Evolutionary conservation across 2,797 vertebrate genomes (phyloP).

Genomic region (Falco concolor): DNA sequence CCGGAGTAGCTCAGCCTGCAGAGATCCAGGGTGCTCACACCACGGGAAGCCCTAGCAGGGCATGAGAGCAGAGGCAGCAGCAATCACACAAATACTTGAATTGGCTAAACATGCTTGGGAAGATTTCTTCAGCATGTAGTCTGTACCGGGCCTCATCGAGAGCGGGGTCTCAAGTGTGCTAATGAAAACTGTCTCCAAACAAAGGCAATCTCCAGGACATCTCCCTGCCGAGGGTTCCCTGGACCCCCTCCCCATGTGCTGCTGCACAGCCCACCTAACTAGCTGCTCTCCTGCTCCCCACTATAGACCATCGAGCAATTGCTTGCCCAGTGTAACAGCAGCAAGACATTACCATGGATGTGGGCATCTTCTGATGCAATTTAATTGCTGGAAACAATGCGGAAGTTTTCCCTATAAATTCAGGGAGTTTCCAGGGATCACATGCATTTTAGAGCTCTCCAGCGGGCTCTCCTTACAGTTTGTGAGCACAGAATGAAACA

Average conservation of each 20-base stretch:
- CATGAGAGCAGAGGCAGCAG: not conserved
- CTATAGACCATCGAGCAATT: not conserved
- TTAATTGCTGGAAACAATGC: not conserved
- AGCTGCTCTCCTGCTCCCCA: not conserved
- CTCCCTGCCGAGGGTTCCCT: not conserved
- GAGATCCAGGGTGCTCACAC: not conserved
- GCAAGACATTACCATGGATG: not conserved
- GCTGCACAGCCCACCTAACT: not conserved
- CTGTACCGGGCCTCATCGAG: not conserved
- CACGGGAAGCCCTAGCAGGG: not conserved
- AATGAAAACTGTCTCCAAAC: not conserved
- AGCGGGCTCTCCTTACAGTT: not conserved
- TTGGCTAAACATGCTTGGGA: not conserved
- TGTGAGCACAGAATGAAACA: not conserved
- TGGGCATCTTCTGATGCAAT: not conserved
- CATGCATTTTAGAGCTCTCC: not conserved
- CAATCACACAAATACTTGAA: not conserved
- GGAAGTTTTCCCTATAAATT: not conserved
- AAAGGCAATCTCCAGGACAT: not conserved
- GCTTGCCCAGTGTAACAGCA: not conserved
- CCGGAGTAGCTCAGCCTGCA: not conserved
- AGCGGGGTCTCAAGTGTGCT: not conserved
- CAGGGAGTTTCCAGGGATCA: not conserved
- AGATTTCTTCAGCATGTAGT: not conserved
- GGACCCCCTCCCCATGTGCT: accelerated